phyloP scores from a whole-genome alignment of 2,113 vertebrate genomes.

The Dinomys branickii region DNA sequence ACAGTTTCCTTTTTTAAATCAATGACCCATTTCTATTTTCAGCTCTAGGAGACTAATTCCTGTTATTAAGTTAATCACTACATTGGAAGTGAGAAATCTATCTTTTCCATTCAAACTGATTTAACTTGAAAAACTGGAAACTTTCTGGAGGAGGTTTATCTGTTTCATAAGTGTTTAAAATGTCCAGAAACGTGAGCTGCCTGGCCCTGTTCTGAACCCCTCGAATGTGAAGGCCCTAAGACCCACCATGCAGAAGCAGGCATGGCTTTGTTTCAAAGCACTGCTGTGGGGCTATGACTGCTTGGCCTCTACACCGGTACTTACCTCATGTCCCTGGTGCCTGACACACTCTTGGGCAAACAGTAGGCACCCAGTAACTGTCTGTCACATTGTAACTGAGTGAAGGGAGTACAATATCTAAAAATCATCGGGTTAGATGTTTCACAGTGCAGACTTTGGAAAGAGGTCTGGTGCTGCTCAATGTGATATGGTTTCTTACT shows the following conservation, averaged over 20 bases:
- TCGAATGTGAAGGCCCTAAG: neutral
- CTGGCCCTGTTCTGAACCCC: neutral
- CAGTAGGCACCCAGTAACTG: neutral
- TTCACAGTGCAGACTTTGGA: neutral
- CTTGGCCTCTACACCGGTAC: neutral
- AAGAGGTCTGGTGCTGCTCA: neutral
- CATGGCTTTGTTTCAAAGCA: neutral
- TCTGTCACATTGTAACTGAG: neutral
- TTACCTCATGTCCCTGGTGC: neutral
- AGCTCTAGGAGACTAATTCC: conserved; percentile 67
- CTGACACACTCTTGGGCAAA: neutral
- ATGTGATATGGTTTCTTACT: neutral
- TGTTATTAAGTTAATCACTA: conserved; percentile 78
- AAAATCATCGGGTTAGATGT: neutral
- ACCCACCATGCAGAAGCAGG: neutral
- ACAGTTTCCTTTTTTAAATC: conserved; percentile 54
- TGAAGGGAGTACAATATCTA: neutral
- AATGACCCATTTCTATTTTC: conserved; percentile 77
- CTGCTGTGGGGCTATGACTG: fast-evolving
- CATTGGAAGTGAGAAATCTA: conserved; percentile 63
- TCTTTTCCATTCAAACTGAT: conserved; percentile 68
- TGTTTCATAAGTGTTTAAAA: conserved; percentile 38
- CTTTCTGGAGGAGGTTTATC: neutral
- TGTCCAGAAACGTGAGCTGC: neutral
- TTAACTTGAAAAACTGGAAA: conserved; percentile 55